phyloP scores from a whole-genome alignment of 2,888 invertebrate genomes.

The Alitta virens region DNA sequence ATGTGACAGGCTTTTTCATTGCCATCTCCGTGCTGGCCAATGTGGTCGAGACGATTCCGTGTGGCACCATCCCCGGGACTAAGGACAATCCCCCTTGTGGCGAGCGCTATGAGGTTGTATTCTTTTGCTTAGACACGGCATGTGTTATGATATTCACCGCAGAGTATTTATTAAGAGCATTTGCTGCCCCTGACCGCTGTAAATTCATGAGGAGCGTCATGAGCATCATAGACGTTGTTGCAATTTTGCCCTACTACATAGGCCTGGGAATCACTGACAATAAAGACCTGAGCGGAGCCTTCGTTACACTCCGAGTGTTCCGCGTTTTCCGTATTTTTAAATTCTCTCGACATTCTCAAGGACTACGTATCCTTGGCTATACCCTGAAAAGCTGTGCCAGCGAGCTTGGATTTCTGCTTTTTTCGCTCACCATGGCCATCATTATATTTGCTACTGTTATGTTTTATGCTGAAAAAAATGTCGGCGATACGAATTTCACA shows the following conservation, averaged over 20 bases:
- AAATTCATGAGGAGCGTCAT: constrained; percentile 97
- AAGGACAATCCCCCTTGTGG: constrained; percentile 67
- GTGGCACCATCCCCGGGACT: constrained; percentile 68
- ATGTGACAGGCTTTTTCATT: constrained; percentile 99
- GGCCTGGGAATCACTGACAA: constrained; percentile 91
- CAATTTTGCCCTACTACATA: constrained; percentile 98
- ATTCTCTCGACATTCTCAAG: constrained; percentile 99
- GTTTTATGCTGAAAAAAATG: constrained; percentile 99
- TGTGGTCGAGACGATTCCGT: constrained; percentile 95
- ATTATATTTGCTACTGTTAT: constrained; percentile 99
- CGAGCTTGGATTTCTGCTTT: constrained; percentile 97
- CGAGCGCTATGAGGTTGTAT: constrained; percentile 86
- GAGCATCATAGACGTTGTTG: constrained; percentile 99
- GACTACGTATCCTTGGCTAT: constrained; percentile 96
- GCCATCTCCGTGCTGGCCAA: constrained; percentile 99
- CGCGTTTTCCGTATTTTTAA: constrained; percentile 99
- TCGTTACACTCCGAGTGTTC: constrained; percentile 97
- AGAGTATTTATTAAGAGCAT: constrained; percentile 83
- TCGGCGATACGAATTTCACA: constrained; percentile 93
- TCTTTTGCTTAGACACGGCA: constrained; percentile 99
- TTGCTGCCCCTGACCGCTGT: constrained; percentile 97
- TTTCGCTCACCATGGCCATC: constrained; percentile 99
- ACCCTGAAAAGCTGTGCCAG: constrained; percentile 98
- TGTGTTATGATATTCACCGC: constrained; percentile 99
- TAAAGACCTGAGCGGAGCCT: constrained; percentile 98